Percentiles rank a stretch among this genome's conserved stretches.
Evolutionary conservation across 2,888 invertebrate species (phyloP).

Genomic region (Eupeodes latifasciatus): DNA sequence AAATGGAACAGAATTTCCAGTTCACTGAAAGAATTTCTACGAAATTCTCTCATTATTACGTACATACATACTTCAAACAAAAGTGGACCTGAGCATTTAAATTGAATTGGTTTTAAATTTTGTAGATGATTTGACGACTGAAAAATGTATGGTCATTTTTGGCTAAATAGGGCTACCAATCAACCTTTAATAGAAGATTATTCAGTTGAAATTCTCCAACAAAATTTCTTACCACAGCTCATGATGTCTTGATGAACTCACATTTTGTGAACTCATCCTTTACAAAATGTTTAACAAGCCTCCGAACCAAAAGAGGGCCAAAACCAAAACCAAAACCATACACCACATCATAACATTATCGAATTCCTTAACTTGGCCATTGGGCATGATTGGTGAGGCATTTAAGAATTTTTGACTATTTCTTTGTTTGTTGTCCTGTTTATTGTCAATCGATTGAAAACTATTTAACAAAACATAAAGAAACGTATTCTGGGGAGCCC

Average conservation of each 20-base stretch:
- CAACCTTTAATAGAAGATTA: no score
- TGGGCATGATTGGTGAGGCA: conserved; percentile 24
- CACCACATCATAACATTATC: conserved; percentile 57
- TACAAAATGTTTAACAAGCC: neutral
- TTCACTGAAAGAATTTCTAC: no score
- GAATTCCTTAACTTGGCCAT: conserved; percentile 57
- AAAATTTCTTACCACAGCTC: no score
- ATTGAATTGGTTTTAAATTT: no score
- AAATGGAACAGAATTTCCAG: no score
- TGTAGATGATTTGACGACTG: no score
- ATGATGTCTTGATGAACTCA: neutral
- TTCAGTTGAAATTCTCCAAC: conserved; percentile 9
- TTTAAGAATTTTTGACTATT: conserved; percentile 22
- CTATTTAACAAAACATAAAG: conserved; percentile 27
- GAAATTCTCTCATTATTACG: no score
- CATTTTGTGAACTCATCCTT: conserved; percentile 5
- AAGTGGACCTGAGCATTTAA: no score
- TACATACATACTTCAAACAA: no score
- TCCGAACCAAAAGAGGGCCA: neutral
- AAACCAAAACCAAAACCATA: neutral
- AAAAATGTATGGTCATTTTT: no score
- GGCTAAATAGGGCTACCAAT: no score
- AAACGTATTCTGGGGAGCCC: neutral
- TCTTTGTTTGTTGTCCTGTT: neutral
- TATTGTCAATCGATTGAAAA: conserved; percentile 38